Percentiles rank a stretch among this genome's conserved stretches.
phyloP scores from a whole-genome alignment of 2,113 vertebrate species.

The Motacilla tschutschensis region DNA sequence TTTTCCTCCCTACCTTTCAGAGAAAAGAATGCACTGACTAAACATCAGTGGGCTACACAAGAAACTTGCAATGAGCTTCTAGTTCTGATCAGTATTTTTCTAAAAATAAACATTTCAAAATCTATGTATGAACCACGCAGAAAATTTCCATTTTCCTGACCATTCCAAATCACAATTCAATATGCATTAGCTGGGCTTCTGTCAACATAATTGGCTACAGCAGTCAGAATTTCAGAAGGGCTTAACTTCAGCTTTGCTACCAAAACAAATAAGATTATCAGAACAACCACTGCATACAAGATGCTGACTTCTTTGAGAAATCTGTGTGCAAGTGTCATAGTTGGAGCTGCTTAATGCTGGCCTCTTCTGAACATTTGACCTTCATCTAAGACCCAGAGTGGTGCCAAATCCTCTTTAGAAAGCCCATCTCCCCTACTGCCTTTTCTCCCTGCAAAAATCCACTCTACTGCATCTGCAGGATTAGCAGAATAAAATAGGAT shows the following conservation, averaged over 20 bases:
- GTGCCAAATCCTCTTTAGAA: slow-evolving; percentile 2
- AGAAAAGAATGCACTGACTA: not conserved
- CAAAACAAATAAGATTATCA: slow-evolving; percentile 47
- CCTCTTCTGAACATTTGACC: slow-evolving; percentile 13
- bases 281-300: not conserved
- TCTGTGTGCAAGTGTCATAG: not conserved
- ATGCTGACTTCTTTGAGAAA: slow-evolving; percentile 7
- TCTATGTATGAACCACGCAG: not conserved
- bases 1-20: not conserved
- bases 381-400: not conserved
- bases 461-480: not conserved
- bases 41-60: not conserved
- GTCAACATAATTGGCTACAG: slow-evolving; percentile 27
- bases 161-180: slow-evolving; percentile 1
- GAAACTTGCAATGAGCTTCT: not conserved
- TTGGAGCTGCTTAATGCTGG: not conserved
- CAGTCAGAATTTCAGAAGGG: not conserved
- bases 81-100: not conserved
- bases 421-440: not conserved
- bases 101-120: not conserved
- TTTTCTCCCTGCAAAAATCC: not conserved
- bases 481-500: not conserved
- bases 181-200: not conserved
- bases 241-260: slow-evolving; percentile 22
- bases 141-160: not conserved